Percentiles rank a stretch among this genome's conserved stretches.
These are phyloP conservation scores for Zosterops hypoxanthus DNA, from an alignment of 2,113 vertebrate genomes.

Conservation along the genomic window DNA sequence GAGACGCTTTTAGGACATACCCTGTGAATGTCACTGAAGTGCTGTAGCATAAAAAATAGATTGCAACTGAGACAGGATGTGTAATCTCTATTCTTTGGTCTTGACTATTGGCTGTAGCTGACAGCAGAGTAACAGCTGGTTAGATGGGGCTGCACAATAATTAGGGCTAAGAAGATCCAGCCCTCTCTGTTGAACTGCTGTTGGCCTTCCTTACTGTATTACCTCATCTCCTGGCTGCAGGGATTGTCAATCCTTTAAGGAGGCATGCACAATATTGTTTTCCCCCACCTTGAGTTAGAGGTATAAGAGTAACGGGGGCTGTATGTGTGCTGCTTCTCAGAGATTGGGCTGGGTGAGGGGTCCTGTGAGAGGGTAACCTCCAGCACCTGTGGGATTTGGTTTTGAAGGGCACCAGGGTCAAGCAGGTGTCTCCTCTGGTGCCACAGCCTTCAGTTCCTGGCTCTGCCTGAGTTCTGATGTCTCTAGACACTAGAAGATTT, in stretches of 20 bases:
- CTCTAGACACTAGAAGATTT: neutral
- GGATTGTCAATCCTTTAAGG: neutral
- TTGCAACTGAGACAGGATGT: neutral
- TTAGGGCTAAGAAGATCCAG: neutral
- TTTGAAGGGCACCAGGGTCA: neutral
- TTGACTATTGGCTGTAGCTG: neutral
- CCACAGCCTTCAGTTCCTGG: neutral
- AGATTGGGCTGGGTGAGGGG: neutral
- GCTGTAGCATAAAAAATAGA: neutral
- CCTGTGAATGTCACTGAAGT: neutral
- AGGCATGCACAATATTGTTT: neutral
- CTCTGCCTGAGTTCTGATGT: neutral
- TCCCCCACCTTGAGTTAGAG: neutral
- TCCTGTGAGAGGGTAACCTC: neutral
- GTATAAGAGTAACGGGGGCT: neutral
- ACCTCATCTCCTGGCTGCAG: neutral
- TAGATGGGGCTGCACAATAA: neutral
- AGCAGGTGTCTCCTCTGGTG: neutral
- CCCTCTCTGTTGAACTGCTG: neutral
- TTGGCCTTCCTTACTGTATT: constrained; percentile 3
- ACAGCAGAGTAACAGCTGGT: neutral
- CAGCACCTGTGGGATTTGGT: neutral
- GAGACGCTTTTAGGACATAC: neutral
- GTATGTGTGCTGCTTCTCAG: neutral
- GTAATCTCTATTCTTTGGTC: neutral